Evolutionary conservation across 2,113 vertebrate species (phyloP).

Genomic region (Scartelaos histophorus): DNA sequence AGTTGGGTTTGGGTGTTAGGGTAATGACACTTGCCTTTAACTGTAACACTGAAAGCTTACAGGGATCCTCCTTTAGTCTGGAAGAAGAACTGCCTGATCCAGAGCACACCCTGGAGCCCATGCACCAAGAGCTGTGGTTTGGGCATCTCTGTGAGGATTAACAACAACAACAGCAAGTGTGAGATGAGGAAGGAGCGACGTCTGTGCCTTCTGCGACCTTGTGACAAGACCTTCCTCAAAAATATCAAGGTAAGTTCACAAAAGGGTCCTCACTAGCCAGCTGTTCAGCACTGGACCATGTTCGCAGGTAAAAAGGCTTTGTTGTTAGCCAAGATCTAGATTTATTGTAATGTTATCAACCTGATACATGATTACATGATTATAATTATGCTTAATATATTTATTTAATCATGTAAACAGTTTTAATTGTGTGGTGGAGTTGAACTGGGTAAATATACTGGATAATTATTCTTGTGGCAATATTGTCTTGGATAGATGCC

Average conservation of each 20-base stretch:
- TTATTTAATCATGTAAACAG: not conserved
- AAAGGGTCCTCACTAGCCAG: not conserved
- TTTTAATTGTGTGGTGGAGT: not conserved
- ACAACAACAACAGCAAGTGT: conserved; percentile 90
- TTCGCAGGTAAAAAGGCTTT: not conserved
- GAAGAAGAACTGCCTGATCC: conserved; percentile 92
- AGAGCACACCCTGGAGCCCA: conserved; percentile 91
- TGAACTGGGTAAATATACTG: not conserved
- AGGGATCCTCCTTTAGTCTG: conserved; percentile 87
- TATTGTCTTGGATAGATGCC: conserved; percentile 74
- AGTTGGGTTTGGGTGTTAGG: not conserved
- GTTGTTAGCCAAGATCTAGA: not conserved
- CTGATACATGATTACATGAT: too few relatives aligned
- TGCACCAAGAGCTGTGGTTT: conserved; percentile 92
- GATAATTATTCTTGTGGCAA: not conserved
- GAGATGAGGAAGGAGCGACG: conserved; percentile 89
- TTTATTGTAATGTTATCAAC: not conserved
- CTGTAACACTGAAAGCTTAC: conserved; percentile 85
- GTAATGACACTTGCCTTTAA: conserved; percentile 68
- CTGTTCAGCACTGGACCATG: not conserved
- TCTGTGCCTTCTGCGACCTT: conserved; percentile 89
- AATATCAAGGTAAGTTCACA: conserved; percentile 81
- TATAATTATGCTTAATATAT: too few relatives aligned
- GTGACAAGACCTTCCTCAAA: conserved; percentile 74
- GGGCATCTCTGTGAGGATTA: conserved; percentile 89